Base-by-base conservation (phyloP, 1,140 invertebrate genomes). In the Zeugodacus cucurbitae region DNA sequence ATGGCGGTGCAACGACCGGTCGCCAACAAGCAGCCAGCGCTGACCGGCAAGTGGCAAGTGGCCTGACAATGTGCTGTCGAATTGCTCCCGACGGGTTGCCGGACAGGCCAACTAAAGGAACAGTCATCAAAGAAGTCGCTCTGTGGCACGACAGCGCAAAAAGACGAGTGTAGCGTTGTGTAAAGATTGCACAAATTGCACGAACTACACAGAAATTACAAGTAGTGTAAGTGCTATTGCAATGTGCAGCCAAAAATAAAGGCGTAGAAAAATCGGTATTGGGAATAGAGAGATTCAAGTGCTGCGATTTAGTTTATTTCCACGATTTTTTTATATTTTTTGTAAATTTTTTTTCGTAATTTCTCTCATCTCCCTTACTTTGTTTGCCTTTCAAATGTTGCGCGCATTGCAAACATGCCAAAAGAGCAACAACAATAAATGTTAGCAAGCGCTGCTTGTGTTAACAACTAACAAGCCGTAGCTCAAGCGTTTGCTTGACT, bases 111-210 rank as follows among this genome's bases (percentile, higher is more conserved):
- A n/a, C 70, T 20, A 74, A 74, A 41, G 70, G 20, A 74, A 74
- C 34, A 67, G 29, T 41, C 70, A 74, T 41, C 70, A 74, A 74
- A 74, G 6, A 74, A 74, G 34, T 37, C 70, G 32, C 48, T 54
- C 14, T 70, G 26, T 70, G 64, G 26, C 64, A 74, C 70, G 1
- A 48, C 10, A 48, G n/a, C 34, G 67, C 34, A 44, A 41, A 26
- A 22, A 26, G 74, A 22, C 11, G n/a, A 26, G 26, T 29, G 74
- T 82, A 8, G 44, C 29, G 11, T 82, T 34, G 41, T 48, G 41
- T 82, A 41, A 37, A 74, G 44, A 82, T 82, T 82, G 74, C 74
- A 82, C 74, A 82, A 82, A 82, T 82, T 82, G 74, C 37, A 82
- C 41, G 74, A 29, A 14, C 74, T 2, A 82, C 74, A 82, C n/a